phyloP scores from a whole-genome alignment of 2,797 vertebrate species.

The Acipenser transmontanus region DNA sequence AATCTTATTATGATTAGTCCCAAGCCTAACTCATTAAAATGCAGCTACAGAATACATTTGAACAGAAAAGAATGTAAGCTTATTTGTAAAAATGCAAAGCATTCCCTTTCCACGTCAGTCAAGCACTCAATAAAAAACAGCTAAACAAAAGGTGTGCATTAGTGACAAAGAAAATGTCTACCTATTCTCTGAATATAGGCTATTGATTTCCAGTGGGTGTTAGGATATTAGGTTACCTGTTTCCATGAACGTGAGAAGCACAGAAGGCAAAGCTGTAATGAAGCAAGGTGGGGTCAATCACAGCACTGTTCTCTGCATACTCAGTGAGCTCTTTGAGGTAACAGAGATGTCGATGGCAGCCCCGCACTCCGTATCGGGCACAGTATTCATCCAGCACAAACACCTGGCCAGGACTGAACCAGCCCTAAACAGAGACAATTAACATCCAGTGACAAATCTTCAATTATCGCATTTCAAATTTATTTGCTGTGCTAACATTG shows the following conservation, averaged over 20 bases:
- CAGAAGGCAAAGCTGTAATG: slow-evolving; percentile 99
- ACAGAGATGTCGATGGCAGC: slow-evolving; percentile 90
- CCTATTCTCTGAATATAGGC: slow-evolving; percentile 5
- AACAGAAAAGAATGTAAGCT: background rate
- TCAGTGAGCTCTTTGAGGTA: slow-evolving; percentile 89
- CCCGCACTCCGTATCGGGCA: slow-evolving; percentile 85
- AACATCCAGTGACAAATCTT: slow-evolving; percentile 15
- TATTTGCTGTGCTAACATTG: too few species aligned
- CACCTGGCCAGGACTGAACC: slow-evolving; percentile 96
- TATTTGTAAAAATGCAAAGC: background rate
- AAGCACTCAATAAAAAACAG: slow-evolving; percentile 3
- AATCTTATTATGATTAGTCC: too few species aligned
- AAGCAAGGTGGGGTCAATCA: slow-evolving; percentile 91
- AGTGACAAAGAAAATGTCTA: background rate
- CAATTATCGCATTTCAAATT: background rate
- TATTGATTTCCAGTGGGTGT: slow-evolving; percentile 24
- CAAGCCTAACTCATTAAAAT: background rate
- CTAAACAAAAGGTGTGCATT: background rate
- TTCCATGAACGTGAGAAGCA: slow-evolving; percentile 92
- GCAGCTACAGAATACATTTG: background rate
- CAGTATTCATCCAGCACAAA: slow-evolving; percentile 96
- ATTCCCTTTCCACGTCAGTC: background rate
- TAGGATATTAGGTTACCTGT: slow-evolving; percentile 72
- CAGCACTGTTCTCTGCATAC: slow-evolving; percentile 75
- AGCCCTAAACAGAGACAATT: slow-evolving; percentile 67